Conservation (phyloP, 2,113 vertebrate genomes). For the Lethenteron camtschaticum region DNA sequence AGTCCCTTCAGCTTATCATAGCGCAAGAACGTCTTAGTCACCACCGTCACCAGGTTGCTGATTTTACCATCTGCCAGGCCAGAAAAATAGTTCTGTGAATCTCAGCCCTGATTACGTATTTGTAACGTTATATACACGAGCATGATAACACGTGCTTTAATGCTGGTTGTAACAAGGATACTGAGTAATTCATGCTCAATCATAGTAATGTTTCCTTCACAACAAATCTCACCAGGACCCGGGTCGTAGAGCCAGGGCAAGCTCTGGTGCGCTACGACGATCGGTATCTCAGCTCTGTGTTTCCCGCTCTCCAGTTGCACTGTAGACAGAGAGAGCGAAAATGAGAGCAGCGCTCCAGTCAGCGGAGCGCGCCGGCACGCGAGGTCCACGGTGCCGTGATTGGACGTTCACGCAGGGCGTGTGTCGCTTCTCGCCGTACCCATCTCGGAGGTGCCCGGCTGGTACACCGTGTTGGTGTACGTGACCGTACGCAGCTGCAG, state of each 20-base stretch:
- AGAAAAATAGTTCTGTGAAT: too few species aligned
- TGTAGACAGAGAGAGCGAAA: slow-evolving; percentile 8
- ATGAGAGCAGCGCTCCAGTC: slow-evolving; percentile 9
- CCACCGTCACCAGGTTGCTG: slow-evolving; percentile 25
- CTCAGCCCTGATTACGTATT: too few species aligned
- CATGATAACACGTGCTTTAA: too few species aligned
- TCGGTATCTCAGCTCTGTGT: slow-evolving; percentile 20
- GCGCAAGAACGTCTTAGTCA: slow-evolving; percentile 31
- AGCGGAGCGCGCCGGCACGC: not conserved
- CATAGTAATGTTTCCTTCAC: too few species aligned
- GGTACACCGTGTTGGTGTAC: slow-evolving; percentile 26
- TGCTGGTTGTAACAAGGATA: too few species aligned
- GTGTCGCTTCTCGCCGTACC: slow-evolving; percentile 14
- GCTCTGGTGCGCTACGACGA: slow-evolving; percentile 18
- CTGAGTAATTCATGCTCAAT: too few species aligned
- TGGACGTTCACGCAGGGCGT: too few species aligned
- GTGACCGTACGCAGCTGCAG: slow-evolving; percentile 18
- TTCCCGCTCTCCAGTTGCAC: slow-evolving; percentile 17
- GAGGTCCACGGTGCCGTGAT: too few species aligned
- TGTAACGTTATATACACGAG: too few species aligned
- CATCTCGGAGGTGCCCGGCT: slow-evolving; percentile 17
- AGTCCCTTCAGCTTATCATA: slow-evolving; percentile 20
- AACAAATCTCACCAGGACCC: slow-evolving; percentile 12
- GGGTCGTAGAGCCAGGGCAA: slow-evolving; percentile 25
- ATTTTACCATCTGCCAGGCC: slow-evolving; percentile 13